Base-by-base conservation (phyloP, 1,140 invertebrate species). In the Temnothorax nylanderi region DNA sequence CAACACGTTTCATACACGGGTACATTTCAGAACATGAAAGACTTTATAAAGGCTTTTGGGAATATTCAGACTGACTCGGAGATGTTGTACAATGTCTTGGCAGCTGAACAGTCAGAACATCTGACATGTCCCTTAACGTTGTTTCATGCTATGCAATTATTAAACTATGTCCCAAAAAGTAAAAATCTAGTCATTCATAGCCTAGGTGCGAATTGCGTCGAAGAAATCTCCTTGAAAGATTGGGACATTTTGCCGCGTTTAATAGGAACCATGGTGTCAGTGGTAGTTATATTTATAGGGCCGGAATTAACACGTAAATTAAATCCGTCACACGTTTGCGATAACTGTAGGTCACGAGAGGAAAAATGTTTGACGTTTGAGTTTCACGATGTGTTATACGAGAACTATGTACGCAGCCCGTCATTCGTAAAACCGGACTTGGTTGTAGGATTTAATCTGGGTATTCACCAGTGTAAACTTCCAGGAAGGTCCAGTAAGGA, bases 381-480 rank as follows among this genome's bases (percentile, higher is more conserved):
- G 62, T 86, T 81, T 41, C 56, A 85, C 37, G 82, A 76, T 11
- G 6, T 69, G 71, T 85, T 92, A 8, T 95, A 94, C 65, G 84
- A 91, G 1, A 82, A 92, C 21, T 95, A 93, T 72, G 26, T 87
- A 1, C 10, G 75, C 3, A 88, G 58, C 18, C 13, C 88, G 47
- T n/a, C 26, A 16, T 93, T 92, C 47, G 7, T 82, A 0, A 91
- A 91, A 71, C 92, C 94, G 16, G 90, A 94, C 87, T 78, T 94
- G 44, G 87, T 94, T 51, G 65, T 94, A 74, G 94, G 93, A 6
- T 95, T 92, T 54, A 93, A 94, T 90, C 85, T 93, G 41, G 93
- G 94, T 74, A 89, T 95, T 60, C 90, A 93, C 26, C 1, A 51
- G 92, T 93, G 75, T 91, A 81, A 92, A 54, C 77, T 90, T 16